These are phyloP conservation scores for Dryas iulia DNA, from an alignment of 1,140 invertebrate species.

Conservation along the genomic window DNA sequence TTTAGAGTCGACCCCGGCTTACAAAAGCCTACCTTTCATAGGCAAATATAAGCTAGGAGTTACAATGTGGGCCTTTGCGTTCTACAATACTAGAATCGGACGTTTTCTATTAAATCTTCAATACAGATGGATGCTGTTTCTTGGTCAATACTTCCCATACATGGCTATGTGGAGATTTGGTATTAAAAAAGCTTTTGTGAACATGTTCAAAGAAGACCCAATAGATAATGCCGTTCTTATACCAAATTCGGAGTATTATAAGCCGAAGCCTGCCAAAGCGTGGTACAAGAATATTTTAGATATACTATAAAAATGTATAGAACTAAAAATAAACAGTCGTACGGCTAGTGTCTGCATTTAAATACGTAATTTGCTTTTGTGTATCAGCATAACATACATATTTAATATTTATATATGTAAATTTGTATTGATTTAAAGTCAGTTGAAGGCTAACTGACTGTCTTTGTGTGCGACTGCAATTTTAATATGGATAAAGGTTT, in stretches of 20 bases:
- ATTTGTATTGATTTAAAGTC: too few species aligned
- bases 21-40: conserved; percentile 31
- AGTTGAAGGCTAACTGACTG: too few species aligned
- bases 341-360: neutral
- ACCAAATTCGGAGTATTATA: conserved; percentile 37
- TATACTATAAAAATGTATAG: too few species aligned
- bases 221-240: conserved; percentile 26
- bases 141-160: conserved; percentile 36
- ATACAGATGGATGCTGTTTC: conserved; percentile 10
- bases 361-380: too few species aligned
- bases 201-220: conserved; percentile 35
- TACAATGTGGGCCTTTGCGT: neutral
- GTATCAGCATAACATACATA: too few species aligned
- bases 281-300: conserved; percentile 26
- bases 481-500: too few species aligned
- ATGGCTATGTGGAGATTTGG: conserved; percentile 33
- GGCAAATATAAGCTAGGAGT: conserved; percentile 31
- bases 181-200: conserved; percentile 27
- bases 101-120: conserved; percentile 32
- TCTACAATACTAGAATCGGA: conserved; percentile 34
- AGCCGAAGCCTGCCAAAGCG: conserved; percentile 15
- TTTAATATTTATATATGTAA: too few species aligned
- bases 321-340: too few species aligned
- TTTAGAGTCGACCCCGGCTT: conserved; percentile 25
- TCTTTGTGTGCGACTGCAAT: too few species aligned